Evolutionary conservation across 2,888 invertebrate genomes (phyloP).

Genomic region (Drosophila testacea): DNA sequence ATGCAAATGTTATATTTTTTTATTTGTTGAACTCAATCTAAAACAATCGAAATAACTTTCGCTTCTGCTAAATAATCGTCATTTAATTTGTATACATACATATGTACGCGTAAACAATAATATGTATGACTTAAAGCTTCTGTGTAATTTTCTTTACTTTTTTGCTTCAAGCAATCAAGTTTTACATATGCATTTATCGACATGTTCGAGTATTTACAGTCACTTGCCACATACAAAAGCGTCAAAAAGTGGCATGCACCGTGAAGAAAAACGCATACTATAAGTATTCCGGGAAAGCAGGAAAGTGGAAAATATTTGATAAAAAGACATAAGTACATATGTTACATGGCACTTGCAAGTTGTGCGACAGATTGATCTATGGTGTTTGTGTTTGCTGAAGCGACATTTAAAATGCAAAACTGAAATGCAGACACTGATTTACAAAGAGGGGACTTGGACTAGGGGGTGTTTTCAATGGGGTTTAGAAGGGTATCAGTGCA

Average conservation of each 20-base stretch:
- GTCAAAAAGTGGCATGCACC: slow-evolving; percentile 2
- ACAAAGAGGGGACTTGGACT: background rate
- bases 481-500: background rate
- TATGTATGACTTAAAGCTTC: background rate
- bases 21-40: slow-evolving; percentile 10
- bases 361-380: slow-evolving; percentile 48
- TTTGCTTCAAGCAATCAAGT: background rate
- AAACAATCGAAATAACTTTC: slow-evolving; percentile 1
- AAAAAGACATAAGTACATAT: slow-evolving; percentile 7
- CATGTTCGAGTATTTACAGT: slow-evolving; percentile 7
- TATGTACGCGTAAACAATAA: background rate
- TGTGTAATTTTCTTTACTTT: slow-evolving; percentile 3
- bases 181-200: slow-evolving; percentile 6
- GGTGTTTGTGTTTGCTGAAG: slow-evolving; percentile 35
- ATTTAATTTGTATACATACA: background rate
- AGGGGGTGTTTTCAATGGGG: too few relatives aligned
- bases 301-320: slow-evolving; percentile 18
- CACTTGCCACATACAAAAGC: slow-evolving; percentile 5
- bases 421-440: slow-evolving; percentile 11
- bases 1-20: slow-evolving; percentile 18
- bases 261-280: slow-evolving; percentile 1
- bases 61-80: background rate
- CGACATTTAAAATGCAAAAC: slow-evolving; percentile 10
- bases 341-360: slow-evolving; percentile 13
- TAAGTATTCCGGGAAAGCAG: background rate